Evolutionary conservation across 2,113 vertebrate genomes (phyloP), one percentile per base, ranked within the genome.

Genomic region (Pontoporia blainvillei): DNA sequence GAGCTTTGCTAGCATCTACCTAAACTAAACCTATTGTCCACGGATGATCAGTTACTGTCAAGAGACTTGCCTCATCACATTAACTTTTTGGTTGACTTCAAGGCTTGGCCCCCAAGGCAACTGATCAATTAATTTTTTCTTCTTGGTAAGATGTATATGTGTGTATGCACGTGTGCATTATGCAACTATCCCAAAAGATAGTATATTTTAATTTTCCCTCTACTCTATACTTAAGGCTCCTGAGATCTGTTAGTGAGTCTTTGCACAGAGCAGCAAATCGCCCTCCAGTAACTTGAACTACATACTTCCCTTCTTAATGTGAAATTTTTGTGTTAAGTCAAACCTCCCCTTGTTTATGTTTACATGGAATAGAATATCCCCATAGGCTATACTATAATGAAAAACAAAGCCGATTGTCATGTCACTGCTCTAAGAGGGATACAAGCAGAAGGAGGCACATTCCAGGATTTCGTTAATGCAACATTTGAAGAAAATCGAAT

Each of bases 41-140:
- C 23, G 96, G 97, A 92, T 97, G 78, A 98, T 98, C 96, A 94
- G 97, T 98, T 98, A 97, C 0, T 98, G 97, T 97, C 98, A 98
- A 79, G 54, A 95, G 59, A 89, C 78, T 97, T 66, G 86, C 91
- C 92, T 95, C 69, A 97, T 85, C 94, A 46, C 87, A 94, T 72
- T 0, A 0, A 89, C 69, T 96, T 95, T 93, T 92, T 92, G 3
- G 81, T 97, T 87, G 81, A 88, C 81, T 95, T 89, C 83, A 96
- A 75, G 81, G 75, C 46, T 98, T 96, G 94, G 83, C 78, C 66
- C 73, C 25, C 29, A 90, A 57, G 92, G 75, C 73, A 96, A 12
- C 71, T 62, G 89, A 72, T 84, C 76, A 46, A 81, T 97, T 11
- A 0, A 94, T 91, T 97, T 79, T 85, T 75, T 71, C 66, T 86